Base-by-base conservation (phyloP, 2,797 vertebrate genomes). In the Halcyon chelicuti region DNA sequence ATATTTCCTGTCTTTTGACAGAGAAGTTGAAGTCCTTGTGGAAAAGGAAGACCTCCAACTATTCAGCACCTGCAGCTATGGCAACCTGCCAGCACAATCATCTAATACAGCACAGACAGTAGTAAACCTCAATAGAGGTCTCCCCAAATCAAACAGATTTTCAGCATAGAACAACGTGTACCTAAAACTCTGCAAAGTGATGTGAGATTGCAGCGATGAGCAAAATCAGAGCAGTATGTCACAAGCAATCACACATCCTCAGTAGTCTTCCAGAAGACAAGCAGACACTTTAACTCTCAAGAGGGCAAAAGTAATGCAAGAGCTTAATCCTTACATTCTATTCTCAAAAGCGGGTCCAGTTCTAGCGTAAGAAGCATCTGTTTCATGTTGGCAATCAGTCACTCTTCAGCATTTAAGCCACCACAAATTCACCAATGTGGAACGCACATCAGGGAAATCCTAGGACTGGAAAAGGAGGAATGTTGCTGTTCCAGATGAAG, bases 341-440 rank as follows among this genome's bases (percentile, higher is more conserved):
- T 65, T 81, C 51, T 81, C 89, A 75, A 90, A 80, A 66, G 22
- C 46, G 54, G 14, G 49, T 29, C 62, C 60, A 72, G 46, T 62
- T 82, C 70, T 61, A 68, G 60, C 66, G 10, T 63, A 74, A 82
- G 77, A 47, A 80, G 76, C 65, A 91, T 91, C 82, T 81, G n/a
- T 88, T 95, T 95, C 76, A 91, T 47, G 54, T 47, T 74, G 49
- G 54, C 58, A 80, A 70, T 76, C 55, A 60, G 73, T 62, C 85
- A 75, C 61, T 89, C 26, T 4, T 67, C 81, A 80, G 71, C 60
- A 80, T 72, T 94, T 74, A 86, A 80, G 61, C 44, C 61, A 61
- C 73, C 73, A 68, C 86, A 94, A 95, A 95, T 88, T 86, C 88
- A 94, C 86, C 85, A 95, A n/a, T 46, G 14, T 86, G 72, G 40